Conservation (phyloP, 2,888 invertebrate species). For the Drosophila silvestris region DNA sequence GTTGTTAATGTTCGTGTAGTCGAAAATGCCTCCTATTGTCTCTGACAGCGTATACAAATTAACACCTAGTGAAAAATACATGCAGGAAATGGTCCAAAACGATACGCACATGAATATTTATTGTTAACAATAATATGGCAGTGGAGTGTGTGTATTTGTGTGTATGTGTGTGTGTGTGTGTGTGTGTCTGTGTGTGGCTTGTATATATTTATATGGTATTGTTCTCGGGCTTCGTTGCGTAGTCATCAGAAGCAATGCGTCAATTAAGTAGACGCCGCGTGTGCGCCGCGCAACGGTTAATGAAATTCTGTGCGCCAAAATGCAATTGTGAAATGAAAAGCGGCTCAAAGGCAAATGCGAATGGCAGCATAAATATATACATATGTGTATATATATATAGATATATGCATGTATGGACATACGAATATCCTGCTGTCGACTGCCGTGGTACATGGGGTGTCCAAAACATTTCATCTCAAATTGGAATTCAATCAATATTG, state of each 20-base stretch:
- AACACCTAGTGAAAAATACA: neutral
- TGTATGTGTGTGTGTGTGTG: neutral
- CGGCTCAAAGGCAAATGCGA: constrained; percentile 42
- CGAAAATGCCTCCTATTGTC: neutral
- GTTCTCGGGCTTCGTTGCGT: neutral
- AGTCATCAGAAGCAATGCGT: constrained; percentile 12
- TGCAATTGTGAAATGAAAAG: constrained; percentile 51
- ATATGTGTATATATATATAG: neutral
- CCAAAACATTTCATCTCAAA: constrained; percentile 68
- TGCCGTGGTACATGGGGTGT: constrained; percentile 2
- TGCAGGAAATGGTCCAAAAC: constrained; percentile 6
- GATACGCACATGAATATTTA: constrained; percentile 22
- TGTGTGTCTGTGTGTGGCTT: neutral
- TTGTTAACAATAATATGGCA: constrained; percentile 22
- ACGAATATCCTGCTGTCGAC: constrained; percentile 7
- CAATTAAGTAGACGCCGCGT: constrained; percentile 37
- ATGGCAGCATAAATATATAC: neutral
- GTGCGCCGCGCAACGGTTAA: constrained; percentile 22
- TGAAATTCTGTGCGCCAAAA: constrained; percentile 40
- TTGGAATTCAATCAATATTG: constrained; percentile 82
- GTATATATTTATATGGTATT: neutral
- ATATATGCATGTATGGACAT: neutral
- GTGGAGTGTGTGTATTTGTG: neutral
- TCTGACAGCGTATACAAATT: neutral
- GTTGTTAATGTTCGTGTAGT: neutral